Evolutionary conservation across 1,140 invertebrate genomes (phyloP), one percentile per base, ranked within the genome.

Genomic region (Neodiprion pinetum): DNA sequence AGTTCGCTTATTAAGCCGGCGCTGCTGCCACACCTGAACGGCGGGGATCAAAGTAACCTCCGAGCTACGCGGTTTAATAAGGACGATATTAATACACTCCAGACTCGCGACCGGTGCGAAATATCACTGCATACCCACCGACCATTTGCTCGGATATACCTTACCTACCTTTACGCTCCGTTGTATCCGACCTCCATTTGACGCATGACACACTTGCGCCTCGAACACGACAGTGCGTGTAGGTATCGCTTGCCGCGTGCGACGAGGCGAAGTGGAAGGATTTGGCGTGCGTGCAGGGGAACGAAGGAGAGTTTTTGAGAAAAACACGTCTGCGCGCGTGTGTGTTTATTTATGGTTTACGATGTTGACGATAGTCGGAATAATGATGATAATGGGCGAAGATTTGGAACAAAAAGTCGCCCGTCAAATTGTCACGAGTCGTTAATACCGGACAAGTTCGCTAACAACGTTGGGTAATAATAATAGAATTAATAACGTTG

Each of bases 41-140:
- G 23, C 53, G 11, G 48, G 71, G 71, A 72, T 72, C 71, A 72
- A 72, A 72, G 71, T 71, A 71, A 48, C 17, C 48, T 8, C 40
- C n/a, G 17, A 61, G 53, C n/a, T 12, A 23, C 8, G 28, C 21
- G 17, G 11, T 72, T 72, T 72, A 72, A 72, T 72, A 72, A 50
- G 71, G 49, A 72, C 50, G 71, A 61, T 49, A 53, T 50, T 72
- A 72, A 72, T 72, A 72, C 40, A 61, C 17, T 61, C 28, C n/a
- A 71, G 11, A 23, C 53, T 53, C 11, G 4, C 49, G 53, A 9
- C 53, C 12, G 8, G 17, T 48, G 47, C 8, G 48, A 40, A 48
- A 48, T 50, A 12, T 71, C 48, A 48, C 23, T 71, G 28, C 48
- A 14, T 61, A 17, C 53, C n/a, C 53, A 61, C 53, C 11, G n/a